phyloP scores from a whole-genome alignment of 2,888 invertebrate genomes.

The Rutpela maculata region DNA sequence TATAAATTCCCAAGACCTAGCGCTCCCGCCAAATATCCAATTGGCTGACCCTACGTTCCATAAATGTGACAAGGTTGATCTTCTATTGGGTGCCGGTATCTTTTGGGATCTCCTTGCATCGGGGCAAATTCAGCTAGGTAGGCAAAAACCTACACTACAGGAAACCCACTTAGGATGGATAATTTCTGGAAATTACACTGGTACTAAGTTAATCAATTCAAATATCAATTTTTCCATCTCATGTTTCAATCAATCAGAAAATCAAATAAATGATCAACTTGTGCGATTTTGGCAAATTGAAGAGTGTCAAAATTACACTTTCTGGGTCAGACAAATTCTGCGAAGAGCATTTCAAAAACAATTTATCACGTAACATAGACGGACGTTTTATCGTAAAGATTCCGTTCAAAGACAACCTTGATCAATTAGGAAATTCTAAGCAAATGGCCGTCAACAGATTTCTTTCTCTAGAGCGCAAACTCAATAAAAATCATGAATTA shows the following conservation, averaged over 20 bases:
- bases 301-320: slow-evolving; percentile 11
- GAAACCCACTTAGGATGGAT: slow-evolving; percentile 51
- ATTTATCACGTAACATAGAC: slow-evolving; percentile 23
- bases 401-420: slow-evolving; percentile 33
- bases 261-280: not conserved
- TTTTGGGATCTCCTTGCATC: not conserved
- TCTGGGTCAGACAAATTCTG: slow-evolving; percentile 25
- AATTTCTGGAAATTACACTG: not conserved
- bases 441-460: slow-evolving; percentile 45
- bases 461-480: slow-evolving; percentile 19
- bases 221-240: too few relatives aligned
- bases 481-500: slow-evolving; percentile 25
- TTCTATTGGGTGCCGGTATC: not conserved
- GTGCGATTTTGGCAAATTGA: slow-evolving; percentile 47
- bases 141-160: slow-evolving; percentile 33
- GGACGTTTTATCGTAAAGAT: slow-evolving; percentile 45
- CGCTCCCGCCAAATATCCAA: not conserved
- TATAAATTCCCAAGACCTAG: not conserved
- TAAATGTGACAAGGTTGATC: not conserved
- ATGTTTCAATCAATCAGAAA: not conserved
- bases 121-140: slow-evolving; percentile 38
- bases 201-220: not conserved
- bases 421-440: slow-evolving; percentile 42
- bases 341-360: slow-evolving; percentile 45
- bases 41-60: slow-evolving; percentile 2